Evolutionary conservation across 2,888 invertebrate species (phyloP).

Genomic region (Caenorhabditis afra): DNA sequence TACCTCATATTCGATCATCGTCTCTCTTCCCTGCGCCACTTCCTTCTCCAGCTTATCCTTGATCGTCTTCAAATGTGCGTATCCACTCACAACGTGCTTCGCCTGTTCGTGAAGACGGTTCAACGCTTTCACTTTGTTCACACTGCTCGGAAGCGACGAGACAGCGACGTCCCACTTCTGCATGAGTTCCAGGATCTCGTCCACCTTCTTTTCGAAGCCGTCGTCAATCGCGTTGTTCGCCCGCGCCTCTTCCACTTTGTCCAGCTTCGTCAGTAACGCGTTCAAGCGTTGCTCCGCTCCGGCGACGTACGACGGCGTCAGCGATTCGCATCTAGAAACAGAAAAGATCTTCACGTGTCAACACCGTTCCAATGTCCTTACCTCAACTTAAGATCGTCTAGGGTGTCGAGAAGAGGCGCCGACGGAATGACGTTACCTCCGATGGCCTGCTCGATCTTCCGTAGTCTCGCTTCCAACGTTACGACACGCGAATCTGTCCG

Average conservation of each 20-base stretch:
- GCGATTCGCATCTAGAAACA: conserved; percentile 61
- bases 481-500: conserved; percentile 29
- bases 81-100: conserved; percentile 64
- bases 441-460: conserved; percentile 62
- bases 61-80: conserved; percentile 64
- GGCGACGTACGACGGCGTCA: conserved; percentile 65
- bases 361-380: too few relatives aligned
- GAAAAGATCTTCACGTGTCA: too few relatives aligned
- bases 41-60: conserved; percentile 68
- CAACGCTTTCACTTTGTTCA: conserved; percentile 68
- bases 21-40: conserved; percentile 51
- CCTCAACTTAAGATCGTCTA: conserved; percentile 68
- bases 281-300: conserved; percentile 67
- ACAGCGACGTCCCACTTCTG: conserved; percentile 69
- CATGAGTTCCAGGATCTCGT: conserved; percentile 63
- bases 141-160: conserved; percentile 64
- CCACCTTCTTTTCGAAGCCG: conserved; percentile 62
- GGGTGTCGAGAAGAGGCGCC: conserved; percentile 62
- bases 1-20: conserved; percentile 54
- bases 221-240: conserved; percentile 62
- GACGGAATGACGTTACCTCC: conserved; percentile 58
- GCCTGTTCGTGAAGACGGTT: conserved; percentile 71
- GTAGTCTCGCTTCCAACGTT: conserved; percentile 60
- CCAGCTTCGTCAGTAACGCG: conserved; percentile 62
- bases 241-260: conserved; percentile 63